Evolutionary conservation across 2,797 vertebrate genomes (phyloP).

Genomic region (Knipowitschia caucasica): DNA sequence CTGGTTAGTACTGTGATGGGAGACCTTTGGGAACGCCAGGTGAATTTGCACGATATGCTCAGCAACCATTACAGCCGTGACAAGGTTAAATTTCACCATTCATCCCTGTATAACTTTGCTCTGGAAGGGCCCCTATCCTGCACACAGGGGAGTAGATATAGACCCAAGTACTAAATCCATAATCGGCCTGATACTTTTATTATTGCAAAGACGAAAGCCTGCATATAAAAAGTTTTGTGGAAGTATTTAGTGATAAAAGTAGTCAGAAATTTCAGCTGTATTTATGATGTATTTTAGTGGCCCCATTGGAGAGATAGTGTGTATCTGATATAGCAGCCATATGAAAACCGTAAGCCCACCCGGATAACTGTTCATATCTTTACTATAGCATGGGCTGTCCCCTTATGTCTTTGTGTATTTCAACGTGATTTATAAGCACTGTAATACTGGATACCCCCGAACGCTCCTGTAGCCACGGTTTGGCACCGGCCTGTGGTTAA

Average conservation of each 20-base stretch:
- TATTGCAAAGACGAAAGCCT: neutral
- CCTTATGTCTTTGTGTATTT: slow-evolving; percentile 35
- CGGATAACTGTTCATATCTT: slow-evolving; percentile 14
- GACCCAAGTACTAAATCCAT: neutral
- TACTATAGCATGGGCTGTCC: slow-evolving; percentile 24
- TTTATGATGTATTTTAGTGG: slow-evolving; percentile 1
- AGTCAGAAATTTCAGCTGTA: slow-evolving; percentile 8
- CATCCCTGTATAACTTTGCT: slow-evolving; percentile 19
- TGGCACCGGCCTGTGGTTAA: slow-evolving; percentile 44
- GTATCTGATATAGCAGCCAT: slow-evolving; percentile 30
- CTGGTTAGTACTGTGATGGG: too few relatives aligned
- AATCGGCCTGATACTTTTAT: neutral
- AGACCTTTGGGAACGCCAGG: too few relatives aligned
- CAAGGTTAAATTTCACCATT: slow-evolving; percentile 13
- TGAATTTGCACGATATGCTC: slow-evolving; percentile 22
- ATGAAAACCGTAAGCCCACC: slow-evolving; percentile 8
- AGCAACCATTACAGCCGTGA: slow-evolving; percentile 25
- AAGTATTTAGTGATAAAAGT: neutral
- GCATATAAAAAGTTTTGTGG: neutral
- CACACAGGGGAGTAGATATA: slow-evolving; percentile 2
- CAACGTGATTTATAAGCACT: slow-evolving; percentile 52
- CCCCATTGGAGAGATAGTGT: slow-evolving; percentile 10
- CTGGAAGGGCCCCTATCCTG: slow-evolving; percentile 13
- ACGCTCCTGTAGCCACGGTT: slow-evolving; percentile 44
- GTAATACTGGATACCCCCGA: slow-evolving; percentile 44